A percentile compares a stretch with the other conserved stretches of the same genome.
Evolutionary conservation across 37 sponge, comb jelly and placozoan genomes (phyloP).

Genomic region (Hormiphora californensis): DNA sequence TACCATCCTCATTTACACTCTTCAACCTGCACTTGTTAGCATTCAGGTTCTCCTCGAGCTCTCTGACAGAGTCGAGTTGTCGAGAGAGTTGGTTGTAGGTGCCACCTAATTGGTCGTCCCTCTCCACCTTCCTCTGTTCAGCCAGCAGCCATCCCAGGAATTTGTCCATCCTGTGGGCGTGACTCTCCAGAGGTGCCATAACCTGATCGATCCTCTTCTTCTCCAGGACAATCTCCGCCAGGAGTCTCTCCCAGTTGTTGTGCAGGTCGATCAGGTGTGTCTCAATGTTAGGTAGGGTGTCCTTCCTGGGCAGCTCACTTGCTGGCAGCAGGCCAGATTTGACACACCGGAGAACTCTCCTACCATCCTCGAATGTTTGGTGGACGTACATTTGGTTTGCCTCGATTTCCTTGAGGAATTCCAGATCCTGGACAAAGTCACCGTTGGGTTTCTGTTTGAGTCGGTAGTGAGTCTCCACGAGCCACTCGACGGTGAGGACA

Average conservation of each 20-base stretch:
- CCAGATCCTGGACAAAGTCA: constrained; percentile 52
- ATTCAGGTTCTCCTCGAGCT: constrained; percentile 19
- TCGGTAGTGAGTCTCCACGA: constrained; percentile 53
- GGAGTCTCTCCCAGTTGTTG: constrained; percentile 49
- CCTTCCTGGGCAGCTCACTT: constrained; percentile 26
- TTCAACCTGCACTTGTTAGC: neutral
- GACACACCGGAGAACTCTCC: constrained; percentile 34
- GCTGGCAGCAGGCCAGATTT: constrained; percentile 7
- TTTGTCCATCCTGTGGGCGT: constrained; percentile 17
- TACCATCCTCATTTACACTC: constrained; percentile 32
- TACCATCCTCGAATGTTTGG: constrained; percentile 37
- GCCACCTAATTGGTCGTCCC: constrained; percentile 17
- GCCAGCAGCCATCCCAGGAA: constrained; percentile 9
- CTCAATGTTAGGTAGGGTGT: constrained; percentile 49
- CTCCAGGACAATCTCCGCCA: constrained; percentile 52
- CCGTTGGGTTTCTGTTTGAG: constrained; percentile 43
- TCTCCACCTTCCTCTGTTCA: constrained; percentile 40
- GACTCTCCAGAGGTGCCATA: constrained; percentile 43
- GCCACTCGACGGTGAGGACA: constrained; percentile 51
- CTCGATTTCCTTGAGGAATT: constrained; percentile 42
- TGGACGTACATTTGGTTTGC: constrained; percentile 52
- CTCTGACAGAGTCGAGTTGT: constrained; percentile 33
- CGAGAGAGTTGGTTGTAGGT: constrained; percentile 13
- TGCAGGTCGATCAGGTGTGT: constrained; percentile 49
- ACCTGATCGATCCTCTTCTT: constrained; percentile 52